Conservation (phyloP, 2,797 vertebrate genomes). For the Percopsis omiscomaycus region DNA sequence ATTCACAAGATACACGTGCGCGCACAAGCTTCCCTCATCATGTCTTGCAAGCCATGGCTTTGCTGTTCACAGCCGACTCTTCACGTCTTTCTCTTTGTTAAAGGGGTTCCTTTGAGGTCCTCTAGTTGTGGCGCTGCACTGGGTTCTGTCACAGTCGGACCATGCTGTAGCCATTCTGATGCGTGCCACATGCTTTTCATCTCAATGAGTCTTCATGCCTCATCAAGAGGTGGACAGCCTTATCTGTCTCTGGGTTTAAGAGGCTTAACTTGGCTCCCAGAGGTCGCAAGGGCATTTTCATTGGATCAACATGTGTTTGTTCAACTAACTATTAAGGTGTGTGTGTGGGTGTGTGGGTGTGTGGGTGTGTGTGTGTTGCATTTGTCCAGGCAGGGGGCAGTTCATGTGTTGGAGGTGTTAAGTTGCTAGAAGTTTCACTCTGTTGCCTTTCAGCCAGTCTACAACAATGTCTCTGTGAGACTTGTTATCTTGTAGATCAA, state of each 20-base stretch:
- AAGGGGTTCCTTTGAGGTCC: neutral
- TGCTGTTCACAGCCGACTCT: neutral
- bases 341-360: slow-evolving; percentile 9
- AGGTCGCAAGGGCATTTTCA: slow-evolving; percentile 10
- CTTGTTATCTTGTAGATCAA: slow-evolving; percentile 45
- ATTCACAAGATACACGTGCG: too few relatives aligned
- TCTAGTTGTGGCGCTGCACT: neutral
- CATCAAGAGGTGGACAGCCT: neutral
- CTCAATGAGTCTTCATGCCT: slow-evolving; percentile 10
- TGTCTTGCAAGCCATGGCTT: neutral
- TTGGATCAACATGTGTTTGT: slow-evolving; percentile 29
- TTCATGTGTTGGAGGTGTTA: slow-evolving; percentile 57
- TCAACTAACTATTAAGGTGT: slow-evolving; percentile 22
- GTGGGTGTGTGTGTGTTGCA: slow-evolving; percentile 26
- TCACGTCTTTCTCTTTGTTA: neutral
- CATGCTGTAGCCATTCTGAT: neutral
- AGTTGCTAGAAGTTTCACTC: slow-evolving; percentile 54
- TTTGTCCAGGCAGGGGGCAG: slow-evolving; percentile 51
- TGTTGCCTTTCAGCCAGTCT: slow-evolving; percentile 46
- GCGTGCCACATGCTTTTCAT: neutral
- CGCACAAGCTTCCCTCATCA: too few relatives aligned
- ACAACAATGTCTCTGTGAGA: slow-evolving; percentile 43
- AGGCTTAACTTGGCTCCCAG: slow-evolving; percentile 4
- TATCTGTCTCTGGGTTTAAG: slow-evolving; percentile 13
- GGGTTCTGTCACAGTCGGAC: neutral